Percentiles rank a stretch among this genome's conserved stretches.
These are phyloP conservation scores for Eremophila alpestris DNA, from an alignment of 2,797 vertebrate genomes.

Conservation along the genomic window DNA sequence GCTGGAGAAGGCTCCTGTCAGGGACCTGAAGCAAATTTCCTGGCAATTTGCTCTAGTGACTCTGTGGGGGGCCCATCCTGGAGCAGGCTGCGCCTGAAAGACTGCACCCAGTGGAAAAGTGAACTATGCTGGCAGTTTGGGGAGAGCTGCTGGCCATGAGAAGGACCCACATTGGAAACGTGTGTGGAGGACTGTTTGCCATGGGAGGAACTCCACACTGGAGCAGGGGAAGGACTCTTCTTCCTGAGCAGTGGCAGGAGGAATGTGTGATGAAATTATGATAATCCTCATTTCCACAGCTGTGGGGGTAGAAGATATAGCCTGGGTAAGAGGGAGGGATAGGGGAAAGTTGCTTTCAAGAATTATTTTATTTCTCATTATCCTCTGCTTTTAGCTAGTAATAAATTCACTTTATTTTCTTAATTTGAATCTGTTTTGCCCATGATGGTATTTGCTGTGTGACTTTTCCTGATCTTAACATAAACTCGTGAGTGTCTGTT, in stretches of 20 bases:
- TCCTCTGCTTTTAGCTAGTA: neutral
- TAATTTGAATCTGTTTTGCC: neutral
- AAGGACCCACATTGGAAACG: accelerated
- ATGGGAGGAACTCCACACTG: accelerated
- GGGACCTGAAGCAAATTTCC: neutral
- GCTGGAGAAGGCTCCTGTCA: neutral
- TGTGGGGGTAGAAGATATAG: neutral
- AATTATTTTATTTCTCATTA: neutral
- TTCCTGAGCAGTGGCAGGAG: neutral
- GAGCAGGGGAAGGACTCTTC: neutral
- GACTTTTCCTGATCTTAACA: neutral
- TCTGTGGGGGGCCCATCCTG: neutral
- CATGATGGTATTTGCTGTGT: neutral
- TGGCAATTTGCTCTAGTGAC: neutral
- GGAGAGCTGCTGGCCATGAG: neutral
- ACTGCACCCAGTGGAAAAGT: accelerated
- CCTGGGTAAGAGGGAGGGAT: neutral
- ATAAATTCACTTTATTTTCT: neutral
- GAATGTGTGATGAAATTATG: neutral
- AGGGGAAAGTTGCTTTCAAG: neutral
- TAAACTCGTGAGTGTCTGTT: neutral
- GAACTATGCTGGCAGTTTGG: neutral
- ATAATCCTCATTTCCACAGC: neutral
- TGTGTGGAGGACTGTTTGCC: neutral
- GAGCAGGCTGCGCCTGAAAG: neutral